phyloP scores from a whole-genome alignment of 2,113 vertebrate species.

The Laterallus jamaicensis region DNA sequence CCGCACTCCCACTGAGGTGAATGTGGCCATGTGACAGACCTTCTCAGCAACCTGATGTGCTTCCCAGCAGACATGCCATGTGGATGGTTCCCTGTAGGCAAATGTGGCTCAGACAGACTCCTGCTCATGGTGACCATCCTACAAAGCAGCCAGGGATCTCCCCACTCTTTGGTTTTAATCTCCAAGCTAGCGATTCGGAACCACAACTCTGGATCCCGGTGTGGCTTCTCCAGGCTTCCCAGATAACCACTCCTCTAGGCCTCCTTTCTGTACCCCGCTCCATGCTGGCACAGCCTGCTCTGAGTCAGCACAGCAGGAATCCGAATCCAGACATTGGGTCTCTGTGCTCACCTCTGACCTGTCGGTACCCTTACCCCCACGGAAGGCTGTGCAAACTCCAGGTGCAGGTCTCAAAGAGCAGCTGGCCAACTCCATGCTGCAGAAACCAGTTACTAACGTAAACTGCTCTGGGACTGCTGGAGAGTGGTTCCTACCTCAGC shows the following conservation, averaged over 20 bases:
- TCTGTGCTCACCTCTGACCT: neutral
- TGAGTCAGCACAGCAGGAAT: neutral
- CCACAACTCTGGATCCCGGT: fast-evolving
- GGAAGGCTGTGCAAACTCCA: neutral
- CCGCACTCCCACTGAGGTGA: neutral
- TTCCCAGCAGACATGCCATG: neutral
- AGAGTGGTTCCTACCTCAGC: neutral
- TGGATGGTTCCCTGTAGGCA: neutral
- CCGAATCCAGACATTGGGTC: neutral
- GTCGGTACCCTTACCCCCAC: too few relatives aligned
- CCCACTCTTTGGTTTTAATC: neutral
- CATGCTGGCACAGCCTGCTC: neutral
- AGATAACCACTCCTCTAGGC: neutral
- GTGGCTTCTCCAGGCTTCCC: neutral
- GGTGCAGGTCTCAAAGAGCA: neutral
- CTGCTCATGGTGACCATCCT: fast-evolving
- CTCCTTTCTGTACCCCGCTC: neutral
- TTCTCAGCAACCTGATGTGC: neutral
- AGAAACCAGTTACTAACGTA: neutral
- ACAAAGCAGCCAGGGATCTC: neutral
- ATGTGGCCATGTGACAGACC: neutral
- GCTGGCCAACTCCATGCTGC: fast-evolving
- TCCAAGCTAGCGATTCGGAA: neutral
- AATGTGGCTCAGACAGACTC: neutral
- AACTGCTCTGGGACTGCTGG: neutral